A percentile compares a stretch with the other conserved stretches of the same genome.
These are phyloP conservation scores for Chaetophractus vellerosus DNA, from an alignment of 2,797 vertebrate species.

Conservation along the genomic window DNA sequence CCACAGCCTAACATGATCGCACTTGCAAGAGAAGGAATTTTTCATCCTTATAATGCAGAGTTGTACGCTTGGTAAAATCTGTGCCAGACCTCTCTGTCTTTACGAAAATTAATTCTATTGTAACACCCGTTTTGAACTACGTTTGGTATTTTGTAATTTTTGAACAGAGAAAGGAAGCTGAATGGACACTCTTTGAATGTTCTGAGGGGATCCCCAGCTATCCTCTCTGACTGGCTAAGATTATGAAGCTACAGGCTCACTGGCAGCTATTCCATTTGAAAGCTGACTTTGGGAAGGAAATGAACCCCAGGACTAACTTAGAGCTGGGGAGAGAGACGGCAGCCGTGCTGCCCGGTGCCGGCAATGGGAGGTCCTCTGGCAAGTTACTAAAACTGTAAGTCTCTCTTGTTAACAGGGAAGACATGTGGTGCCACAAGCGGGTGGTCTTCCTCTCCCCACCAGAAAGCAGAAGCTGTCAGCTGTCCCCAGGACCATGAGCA, in stretches of 20 bases:
- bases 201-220: not conserved
- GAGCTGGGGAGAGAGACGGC: not conserved
- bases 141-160: not conserved
- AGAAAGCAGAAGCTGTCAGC: not conserved
- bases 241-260: not conserved
- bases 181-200: not conserved
- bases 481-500: no score
- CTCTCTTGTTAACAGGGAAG: not conserved
- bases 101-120: not conserved
- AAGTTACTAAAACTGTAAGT: not conserved
- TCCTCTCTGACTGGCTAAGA: not conserved
- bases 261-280: no score
- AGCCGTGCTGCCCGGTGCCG: rapidly evolving
- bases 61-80: no score
- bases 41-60: not conserved
- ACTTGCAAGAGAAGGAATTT: not conserved
- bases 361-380: not conserved
- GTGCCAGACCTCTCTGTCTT: not conserved
- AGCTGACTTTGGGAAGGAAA: not conserved
- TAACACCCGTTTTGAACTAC: not conserved
- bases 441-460: not conserved
- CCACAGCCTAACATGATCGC: not conserved
- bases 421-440: not conserved
- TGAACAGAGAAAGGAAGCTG: not conserved
- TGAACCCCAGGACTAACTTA: not conserved